A percentile compares a stretch with the other conserved stretches of the same genome.
Evolutionary conservation across 2,888 invertebrate genomes (phyloP).

Genomic region (Meiosimyza platycephala): DNA sequence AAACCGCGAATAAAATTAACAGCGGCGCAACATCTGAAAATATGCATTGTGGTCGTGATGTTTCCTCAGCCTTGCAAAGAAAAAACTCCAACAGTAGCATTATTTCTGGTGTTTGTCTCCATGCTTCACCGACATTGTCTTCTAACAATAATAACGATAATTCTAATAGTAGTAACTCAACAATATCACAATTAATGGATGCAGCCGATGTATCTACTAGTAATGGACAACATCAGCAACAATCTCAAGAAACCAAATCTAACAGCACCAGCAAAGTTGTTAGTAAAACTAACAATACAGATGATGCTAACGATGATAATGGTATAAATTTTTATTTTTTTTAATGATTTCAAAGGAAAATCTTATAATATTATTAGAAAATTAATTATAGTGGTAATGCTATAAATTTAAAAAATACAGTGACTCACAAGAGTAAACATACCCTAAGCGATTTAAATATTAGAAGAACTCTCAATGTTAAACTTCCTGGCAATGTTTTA

Average conservation of each 20-base stretch:
- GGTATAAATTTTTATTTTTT: constrained; percentile 43
- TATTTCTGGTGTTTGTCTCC: constrained; percentile 24
- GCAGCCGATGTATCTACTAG: constrained; percentile 42
- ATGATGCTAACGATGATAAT: constrained; percentile 51
- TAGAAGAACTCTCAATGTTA: too few species aligned
- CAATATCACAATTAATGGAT: constrained; percentile 47
- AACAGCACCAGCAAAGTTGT: constrained; percentile 20
- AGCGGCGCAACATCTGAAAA: constrained; percentile 9
- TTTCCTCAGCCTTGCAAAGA: constrained; percentile 24
- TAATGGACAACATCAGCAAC: constrained; percentile 6
- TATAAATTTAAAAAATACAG: too few species aligned
- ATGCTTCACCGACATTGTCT: constrained; percentile 33
- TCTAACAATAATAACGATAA: constrained; percentile 47
- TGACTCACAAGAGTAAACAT: too few species aligned
- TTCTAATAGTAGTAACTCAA: constrained; percentile 48
- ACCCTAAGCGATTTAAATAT: too few species aligned
- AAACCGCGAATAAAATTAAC: constrained; percentile 15
- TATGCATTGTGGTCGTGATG: constrained; percentile 1
- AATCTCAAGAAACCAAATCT: constrained; percentile 15
- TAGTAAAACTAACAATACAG: constrained; percentile 40
- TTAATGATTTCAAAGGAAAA: too few species aligned
- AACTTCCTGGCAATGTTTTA: too few species aligned
- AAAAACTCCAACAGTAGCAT: constrained; percentile 40
- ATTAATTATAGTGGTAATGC: too few species aligned
- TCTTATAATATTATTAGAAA: too few species aligned